Conservation (phyloP, 1,140 invertebrate genomes). For the Capitella teleta region DNA sequence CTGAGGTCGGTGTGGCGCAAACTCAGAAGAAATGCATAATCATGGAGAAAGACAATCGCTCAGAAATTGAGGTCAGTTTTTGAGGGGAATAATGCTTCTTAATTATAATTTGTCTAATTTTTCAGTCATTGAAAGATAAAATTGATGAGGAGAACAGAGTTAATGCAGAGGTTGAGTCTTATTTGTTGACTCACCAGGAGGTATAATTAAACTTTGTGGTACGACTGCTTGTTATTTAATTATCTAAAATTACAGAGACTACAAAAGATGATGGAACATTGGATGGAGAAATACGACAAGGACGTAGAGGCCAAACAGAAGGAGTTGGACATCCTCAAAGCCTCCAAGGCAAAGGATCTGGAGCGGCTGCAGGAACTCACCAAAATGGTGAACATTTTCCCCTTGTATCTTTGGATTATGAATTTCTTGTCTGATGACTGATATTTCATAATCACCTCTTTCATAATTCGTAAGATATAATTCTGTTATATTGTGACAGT, state of each 20-base stretch:
- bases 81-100: neutral
- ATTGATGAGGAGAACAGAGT: conserved; percentile 38
- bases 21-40: conserved; percentile 32
- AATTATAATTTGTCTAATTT: neutral
- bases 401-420: too few relatives aligned
- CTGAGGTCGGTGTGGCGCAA: conserved; percentile 33
- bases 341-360: conserved; percentile 37
- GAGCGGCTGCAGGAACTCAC: conserved; percentile 37
- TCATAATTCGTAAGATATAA: too few relatives aligned
- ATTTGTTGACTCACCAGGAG: conserved; percentile 25
- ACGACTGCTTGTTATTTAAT: neutral
- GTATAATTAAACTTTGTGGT: conserved; percentile 6
- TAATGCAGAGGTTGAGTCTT: conserved; percentile 35
- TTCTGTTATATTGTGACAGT: conserved; percentile 21
- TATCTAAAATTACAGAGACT: conserved; percentile 20
- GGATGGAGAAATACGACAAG: conserved; percentile 40
- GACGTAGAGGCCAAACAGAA: conserved; percentile 39
- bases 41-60: conserved; percentile 29
- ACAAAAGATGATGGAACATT: conserved; percentile 34
- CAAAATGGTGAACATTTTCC: conserved; percentile 29
- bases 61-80: conserved; percentile 23
- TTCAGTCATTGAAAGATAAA: conserved; percentile 26
- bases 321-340: conserved; percentile 37
- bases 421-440: too few relatives aligned
- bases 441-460: too few relatives aligned